Evolutionary conservation across 2,888 invertebrate species (phyloP).

Genomic region (Omphaloscelis lunosa): DNA sequence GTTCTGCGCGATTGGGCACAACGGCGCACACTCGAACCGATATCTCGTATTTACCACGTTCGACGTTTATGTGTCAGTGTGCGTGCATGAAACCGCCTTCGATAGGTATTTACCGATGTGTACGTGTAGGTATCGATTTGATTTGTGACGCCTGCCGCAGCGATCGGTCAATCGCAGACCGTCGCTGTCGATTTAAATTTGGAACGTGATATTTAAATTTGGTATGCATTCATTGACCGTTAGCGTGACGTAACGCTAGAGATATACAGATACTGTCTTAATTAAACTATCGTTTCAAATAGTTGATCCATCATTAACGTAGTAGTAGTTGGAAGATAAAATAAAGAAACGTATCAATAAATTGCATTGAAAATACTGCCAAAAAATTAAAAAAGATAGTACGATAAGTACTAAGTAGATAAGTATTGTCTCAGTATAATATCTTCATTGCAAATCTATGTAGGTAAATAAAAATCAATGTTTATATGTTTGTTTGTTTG

Average conservation of each 20-base stretch:
- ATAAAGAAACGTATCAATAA: background rate
- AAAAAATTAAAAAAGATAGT: background rate
- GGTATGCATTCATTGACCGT: conserved; percentile 67
- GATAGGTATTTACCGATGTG: conserved; percentile 84
- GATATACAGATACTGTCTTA: conserved; percentile 8
- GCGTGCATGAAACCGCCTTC: conserved; percentile 80
- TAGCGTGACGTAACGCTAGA: conserved; percentile 59
- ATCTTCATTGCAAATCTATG: too few species aligned
- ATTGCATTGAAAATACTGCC: background rate
- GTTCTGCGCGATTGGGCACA: conserved; percentile 89
- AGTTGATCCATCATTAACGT: background rate
- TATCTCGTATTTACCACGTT: conserved; percentile 78
- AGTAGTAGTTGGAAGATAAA: background rate
- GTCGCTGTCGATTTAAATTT: conserved; percentile 68
- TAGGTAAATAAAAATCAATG: too few species aligned
- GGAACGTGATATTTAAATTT: conserved; percentile 71
- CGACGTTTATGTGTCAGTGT: conserved; percentile 80
- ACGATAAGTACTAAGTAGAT: too few species aligned
- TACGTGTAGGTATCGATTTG: conserved; percentile 73
- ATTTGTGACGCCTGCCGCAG: conserved; percentile 70
- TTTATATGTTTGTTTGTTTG: too few species aligned
- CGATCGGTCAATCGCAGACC: conserved; percentile 67
- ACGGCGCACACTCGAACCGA: conserved; percentile 92
- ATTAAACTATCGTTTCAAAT: background rate
- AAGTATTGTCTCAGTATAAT: background rate